Conservation (phyloP, 2,888 invertebrate species). For the Agrochola macilenta region DNA sequence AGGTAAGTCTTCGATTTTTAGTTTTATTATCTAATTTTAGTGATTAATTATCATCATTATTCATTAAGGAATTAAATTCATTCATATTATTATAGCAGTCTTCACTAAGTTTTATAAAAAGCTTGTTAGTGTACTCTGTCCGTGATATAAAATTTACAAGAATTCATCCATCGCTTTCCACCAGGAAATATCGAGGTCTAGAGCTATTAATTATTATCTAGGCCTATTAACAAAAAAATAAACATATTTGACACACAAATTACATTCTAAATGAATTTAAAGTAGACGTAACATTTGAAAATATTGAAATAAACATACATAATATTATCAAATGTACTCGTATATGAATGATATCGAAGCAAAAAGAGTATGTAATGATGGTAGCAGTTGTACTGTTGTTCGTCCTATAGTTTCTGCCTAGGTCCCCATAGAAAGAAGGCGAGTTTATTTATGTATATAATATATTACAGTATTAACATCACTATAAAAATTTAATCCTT, state of each 20-base stretch:
- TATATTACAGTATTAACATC: background rate
- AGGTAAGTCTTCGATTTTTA: constrained; percentile 72
- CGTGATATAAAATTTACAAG: background rate
- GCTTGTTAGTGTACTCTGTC: background rate
- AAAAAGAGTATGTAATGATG: background rate
- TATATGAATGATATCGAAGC: background rate
- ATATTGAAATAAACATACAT: background rate
- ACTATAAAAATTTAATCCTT: too few relatives aligned
- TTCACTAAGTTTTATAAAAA: background rate
- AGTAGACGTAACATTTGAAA: background rate
- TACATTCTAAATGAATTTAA: background rate
- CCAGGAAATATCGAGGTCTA: background rate
- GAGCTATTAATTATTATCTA: too few relatives aligned
- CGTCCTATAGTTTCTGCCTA: background rate
- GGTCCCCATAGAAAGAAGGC: background rate
- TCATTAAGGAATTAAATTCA: background rate
- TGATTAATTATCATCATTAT: background rate
- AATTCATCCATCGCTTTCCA: background rate
- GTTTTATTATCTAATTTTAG: background rate
- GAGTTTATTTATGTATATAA: background rate
- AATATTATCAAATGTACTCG: too few relatives aligned
- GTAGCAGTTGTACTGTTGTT: too few relatives aligned
- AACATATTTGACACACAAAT: background rate
- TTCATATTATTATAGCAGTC: background rate
- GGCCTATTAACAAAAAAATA: background rate